phyloP scores from a whole-genome alignment of 2,797 vertebrate genomes.

The Cuculus canorus region DNA sequence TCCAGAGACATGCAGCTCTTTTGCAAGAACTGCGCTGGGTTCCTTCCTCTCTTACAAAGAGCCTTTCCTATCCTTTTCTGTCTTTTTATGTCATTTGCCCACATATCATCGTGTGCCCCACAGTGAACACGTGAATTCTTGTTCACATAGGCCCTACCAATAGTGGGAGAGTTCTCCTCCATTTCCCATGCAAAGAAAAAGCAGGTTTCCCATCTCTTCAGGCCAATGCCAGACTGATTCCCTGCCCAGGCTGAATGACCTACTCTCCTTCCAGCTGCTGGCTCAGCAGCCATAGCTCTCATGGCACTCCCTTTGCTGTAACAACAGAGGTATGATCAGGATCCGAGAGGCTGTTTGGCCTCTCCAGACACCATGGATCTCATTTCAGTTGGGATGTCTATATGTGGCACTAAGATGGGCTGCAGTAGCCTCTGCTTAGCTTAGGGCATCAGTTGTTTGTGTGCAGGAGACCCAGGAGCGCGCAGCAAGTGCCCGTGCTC shows the following conservation, averaged over 20 bases:
- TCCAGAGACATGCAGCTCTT: not conserved
- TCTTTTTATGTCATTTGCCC: not conserved
- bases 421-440: not conserved
- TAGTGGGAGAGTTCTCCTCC: rapidly evolving
- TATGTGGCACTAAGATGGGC: not conserved
- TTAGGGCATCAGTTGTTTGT: too few relatives aligned
- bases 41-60: not conserved
- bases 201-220: not conserved
- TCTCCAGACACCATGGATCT: not conserved
- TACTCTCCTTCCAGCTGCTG: not conserved
- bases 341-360: not conserved
- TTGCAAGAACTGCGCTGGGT: not conserved
- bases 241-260: not conserved
- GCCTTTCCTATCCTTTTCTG: not conserved
- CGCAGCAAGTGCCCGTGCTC: rapidly evolving
- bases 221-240: not conserved
- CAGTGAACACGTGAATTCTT: not conserved
- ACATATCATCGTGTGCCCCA: not conserved
- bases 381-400: not conserved
- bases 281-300: not conserved
- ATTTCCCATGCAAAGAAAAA: not conserved
- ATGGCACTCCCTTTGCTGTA: rapidly evolving
- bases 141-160: not conserved
- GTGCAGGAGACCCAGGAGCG: not conserved
- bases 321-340: not conserved